Conservation (phyloP, 2,113 vertebrate species). For the Spea bombifrons region DNA sequence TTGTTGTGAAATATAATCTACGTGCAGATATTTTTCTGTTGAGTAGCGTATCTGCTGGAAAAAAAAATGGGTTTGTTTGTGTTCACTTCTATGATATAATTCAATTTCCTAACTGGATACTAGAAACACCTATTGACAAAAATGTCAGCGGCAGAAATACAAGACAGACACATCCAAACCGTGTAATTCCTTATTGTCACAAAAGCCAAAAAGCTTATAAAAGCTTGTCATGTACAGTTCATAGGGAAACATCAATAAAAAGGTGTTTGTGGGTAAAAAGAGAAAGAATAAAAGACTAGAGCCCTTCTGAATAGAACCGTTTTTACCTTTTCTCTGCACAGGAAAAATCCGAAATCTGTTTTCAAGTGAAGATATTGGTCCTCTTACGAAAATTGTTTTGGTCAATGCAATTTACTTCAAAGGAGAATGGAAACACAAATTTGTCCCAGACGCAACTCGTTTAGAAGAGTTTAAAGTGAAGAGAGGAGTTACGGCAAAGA, state of each 20-base stretch:
- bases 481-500: constrained; percentile 47
- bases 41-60: neutral
- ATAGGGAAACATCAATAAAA: constrained; percentile 24
- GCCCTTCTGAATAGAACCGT: neutral
- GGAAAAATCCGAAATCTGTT: constrained; percentile 59
- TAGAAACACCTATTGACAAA: constrained; percentile 31
- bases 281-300: constrained; percentile 18
- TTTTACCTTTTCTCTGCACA: constrained; percentile 17
- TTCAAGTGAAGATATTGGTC: constrained; percentile 55
- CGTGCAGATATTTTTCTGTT: neutral
- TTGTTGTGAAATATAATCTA: neutral
- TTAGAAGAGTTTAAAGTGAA: constrained; percentile 52
- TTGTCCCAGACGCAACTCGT: constrained; percentile 51
- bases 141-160: constrained; percentile 38
- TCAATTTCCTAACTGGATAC: constrained; percentile 31
- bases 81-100: constrained; percentile 15
- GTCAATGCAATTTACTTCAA: constrained; percentile 62
- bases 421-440: constrained; percentile 58
- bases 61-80: neutral
- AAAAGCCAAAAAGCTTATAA: constrained; percentile 32
- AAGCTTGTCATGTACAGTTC: constrained; percentile 30
- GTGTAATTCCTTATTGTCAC: constrained; percentile 22
- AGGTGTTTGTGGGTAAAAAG: constrained; percentile 9
- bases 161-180: constrained; percentile 34
- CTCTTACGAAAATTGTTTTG: constrained; percentile 57